These are phyloP conservation scores for Trogon melanurus DNA, from an alignment of 2,113 vertebrate genomes.

Conservation along the genomic window DNA sequence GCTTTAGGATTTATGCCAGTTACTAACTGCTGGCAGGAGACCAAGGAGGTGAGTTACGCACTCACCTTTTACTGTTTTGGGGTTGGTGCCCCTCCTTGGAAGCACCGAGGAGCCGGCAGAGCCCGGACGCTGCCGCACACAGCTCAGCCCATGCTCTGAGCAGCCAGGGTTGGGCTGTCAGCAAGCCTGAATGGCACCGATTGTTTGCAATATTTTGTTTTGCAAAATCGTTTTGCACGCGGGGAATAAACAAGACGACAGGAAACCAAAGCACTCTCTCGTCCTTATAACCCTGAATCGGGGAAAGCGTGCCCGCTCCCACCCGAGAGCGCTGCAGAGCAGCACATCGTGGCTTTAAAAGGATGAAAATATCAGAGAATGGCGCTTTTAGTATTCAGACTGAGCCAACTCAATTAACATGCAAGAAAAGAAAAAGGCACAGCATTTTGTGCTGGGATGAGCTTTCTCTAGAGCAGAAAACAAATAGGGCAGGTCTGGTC, in stretches of 20 bases:
- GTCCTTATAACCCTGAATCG: not conserved
- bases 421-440: not conserved
- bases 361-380: not conserved
- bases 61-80: not conserved
- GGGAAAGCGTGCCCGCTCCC: not conserved
- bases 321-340: not conserved
- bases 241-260: fast-evolving
- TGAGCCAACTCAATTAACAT: not conserved
- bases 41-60: not conserved
- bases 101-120: not conserved
- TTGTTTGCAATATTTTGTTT: not conserved
- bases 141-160: not conserved
- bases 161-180: not conserved
- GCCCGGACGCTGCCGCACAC: fast-evolving
- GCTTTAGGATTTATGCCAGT: not conserved
- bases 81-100: not conserved
- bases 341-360: not conserved
- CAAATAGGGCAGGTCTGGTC: not conserved
- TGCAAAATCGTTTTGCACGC: not conserved
- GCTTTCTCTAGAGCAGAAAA: not conserved
- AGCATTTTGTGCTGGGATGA: not conserved
- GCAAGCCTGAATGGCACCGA: not conserved
- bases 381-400: not conserved
- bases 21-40: not conserved
- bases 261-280: not conserved